A percentile compares a stretch with the other conserved stretches of the same genome.
These are phyloP conservation scores for Calameuta idolon DNA, from an alignment of 2,888 invertebrate genomes.

Conservation along the genomic window DNA sequence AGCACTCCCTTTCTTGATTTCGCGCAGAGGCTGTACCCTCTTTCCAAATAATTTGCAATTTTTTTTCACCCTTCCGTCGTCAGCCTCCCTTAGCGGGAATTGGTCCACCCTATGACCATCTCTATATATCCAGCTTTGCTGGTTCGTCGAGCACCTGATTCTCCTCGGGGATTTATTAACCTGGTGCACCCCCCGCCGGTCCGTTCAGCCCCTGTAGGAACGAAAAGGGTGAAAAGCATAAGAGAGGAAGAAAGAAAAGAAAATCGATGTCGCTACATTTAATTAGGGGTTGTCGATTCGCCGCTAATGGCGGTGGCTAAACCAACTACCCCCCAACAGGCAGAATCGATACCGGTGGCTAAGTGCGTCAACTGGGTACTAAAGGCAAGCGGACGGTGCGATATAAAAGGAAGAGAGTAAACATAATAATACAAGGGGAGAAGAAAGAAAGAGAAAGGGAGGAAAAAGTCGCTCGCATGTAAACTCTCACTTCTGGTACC, in stretches of 20 bases:
- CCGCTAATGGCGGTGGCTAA: not conserved
- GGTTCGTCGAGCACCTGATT: not conserved
- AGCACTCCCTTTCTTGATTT: not conserved
- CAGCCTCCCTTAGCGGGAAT: not conserved
- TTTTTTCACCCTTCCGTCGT: not conserved
- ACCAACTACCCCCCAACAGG: not conserved
- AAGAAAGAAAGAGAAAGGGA: slow-evolving; percentile 7
- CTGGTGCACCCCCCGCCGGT: slow-evolving; percentile 9
- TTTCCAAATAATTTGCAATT: not conserved
- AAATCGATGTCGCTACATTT: not conserved
- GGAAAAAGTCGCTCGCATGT: not conserved
- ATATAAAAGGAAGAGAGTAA: slow-evolving; percentile 3
- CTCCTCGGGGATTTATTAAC: slow-evolving; percentile 11
- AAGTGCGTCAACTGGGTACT: not conserved
- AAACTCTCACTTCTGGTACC: not conserved
- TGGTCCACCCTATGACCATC: not conserved
- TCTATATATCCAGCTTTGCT: not conserved
- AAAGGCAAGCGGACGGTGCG: not conserved
- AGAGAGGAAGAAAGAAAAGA: not conserved
- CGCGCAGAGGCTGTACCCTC: not conserved
- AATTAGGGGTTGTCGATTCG: not conserved
- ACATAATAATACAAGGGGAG: not conserved
- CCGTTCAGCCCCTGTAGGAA: slow-evolving; percentile 7
- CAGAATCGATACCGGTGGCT: not conserved
- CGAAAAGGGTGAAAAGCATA: no score